phyloP scores from a whole-genome alignment of 2,797 vertebrate species.

The Catostomus latipinnis region DNA sequence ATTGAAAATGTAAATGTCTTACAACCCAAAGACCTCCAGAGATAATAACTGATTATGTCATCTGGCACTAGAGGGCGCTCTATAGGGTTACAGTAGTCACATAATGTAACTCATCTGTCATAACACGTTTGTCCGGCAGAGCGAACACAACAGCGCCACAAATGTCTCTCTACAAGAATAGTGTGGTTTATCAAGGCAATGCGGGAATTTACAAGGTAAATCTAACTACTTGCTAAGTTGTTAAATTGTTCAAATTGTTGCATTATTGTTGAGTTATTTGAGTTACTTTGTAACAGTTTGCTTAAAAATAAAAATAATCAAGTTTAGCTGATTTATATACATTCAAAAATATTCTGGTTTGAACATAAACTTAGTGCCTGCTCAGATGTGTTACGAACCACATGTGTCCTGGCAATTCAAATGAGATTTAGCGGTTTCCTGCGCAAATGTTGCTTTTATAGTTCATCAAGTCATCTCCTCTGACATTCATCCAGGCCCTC shows the following conservation, averaged over 20 bases:
- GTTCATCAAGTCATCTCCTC: slow-evolving; percentile 28
- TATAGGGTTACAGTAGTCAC: slow-evolving; percentile 1
- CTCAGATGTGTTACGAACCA: background rate
- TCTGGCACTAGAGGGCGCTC: slow-evolving; percentile 25
- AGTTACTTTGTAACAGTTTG: slow-evolving; percentile 6
- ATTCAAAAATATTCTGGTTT: too few relatives aligned
- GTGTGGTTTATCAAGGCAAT: slow-evolving; percentile 80
- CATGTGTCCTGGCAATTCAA: background rate
- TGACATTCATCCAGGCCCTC: slow-evolving; percentile 1
- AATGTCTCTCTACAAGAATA: slow-evolving; percentile 79
- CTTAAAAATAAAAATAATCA: background rate
- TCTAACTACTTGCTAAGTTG: slow-evolving; percentile 30
- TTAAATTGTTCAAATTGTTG: background rate
- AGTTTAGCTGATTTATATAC: background rate
- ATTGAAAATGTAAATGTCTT: too few relatives aligned
- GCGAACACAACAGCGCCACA: background rate
- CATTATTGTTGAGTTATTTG: background rate
- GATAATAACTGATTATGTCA: background rate
- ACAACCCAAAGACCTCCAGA: background rate
- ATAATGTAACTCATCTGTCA: slow-evolving; percentile 26
- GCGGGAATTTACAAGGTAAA: slow-evolving; percentile 77
- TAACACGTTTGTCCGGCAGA: slow-evolving; percentile 9
- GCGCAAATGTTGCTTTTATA: slow-evolving; percentile 37
- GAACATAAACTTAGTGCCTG: background rate
- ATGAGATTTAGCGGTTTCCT: slow-evolving; percentile 1